Conservation (phyloP, 1,140 invertebrate genomes). For the Achatina immaculata region DNA sequence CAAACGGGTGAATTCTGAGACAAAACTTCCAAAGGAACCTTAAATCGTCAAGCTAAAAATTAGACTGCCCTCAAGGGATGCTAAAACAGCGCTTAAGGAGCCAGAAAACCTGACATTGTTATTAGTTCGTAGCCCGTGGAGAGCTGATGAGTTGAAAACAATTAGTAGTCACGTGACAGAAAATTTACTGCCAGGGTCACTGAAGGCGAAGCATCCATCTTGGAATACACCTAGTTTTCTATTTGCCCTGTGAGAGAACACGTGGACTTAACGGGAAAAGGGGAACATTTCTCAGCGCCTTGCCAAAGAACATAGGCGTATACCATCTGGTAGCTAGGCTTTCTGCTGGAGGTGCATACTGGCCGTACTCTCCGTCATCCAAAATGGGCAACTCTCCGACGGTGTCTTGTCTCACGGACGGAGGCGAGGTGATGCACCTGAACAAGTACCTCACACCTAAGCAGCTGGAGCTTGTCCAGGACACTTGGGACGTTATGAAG, state of each 20-base stretch:
- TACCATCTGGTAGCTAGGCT: too few relatives aligned
- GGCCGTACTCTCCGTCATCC: too few relatives aligned
- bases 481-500: conserved; percentile 56
- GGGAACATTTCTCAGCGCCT: too few relatives aligned
- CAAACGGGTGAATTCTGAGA: not conserved
- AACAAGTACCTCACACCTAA: conserved; percentile 51
- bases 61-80: not conserved
- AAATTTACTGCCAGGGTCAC: too few relatives aligned
- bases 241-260: too few relatives aligned
- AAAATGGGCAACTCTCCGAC: conserved; percentile 40
- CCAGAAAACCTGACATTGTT: not conserved
- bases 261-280: too few relatives aligned
- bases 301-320: too few relatives aligned
- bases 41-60: not conserved
- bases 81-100: not conserved
- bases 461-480: conserved; percentile 54
- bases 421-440: conserved; percentile 43
- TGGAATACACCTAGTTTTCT: too few relatives aligned
- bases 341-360: too few relatives aligned
- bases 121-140: not conserved
- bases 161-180: not conserved
- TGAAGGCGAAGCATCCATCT: too few relatives aligned
- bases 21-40: not conserved
- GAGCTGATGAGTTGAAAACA: not conserved
- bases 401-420: conserved; percentile 39